Base-by-base conservation (phyloP, 2,113 vertebrate genomes). In the Electrona antarctica region DNA sequence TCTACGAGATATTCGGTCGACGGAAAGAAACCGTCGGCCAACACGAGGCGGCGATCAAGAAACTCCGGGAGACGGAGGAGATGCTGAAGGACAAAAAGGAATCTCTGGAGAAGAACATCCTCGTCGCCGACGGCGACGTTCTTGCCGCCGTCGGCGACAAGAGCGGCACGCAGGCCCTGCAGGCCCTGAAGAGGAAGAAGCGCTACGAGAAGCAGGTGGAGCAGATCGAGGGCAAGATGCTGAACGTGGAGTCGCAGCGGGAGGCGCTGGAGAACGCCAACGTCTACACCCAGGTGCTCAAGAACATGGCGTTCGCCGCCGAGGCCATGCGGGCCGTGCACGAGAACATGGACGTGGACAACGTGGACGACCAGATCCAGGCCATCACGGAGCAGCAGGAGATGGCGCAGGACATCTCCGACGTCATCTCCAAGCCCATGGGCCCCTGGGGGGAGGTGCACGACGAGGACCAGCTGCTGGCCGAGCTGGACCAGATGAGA, bases 331-430 rank as follows among this genome's bases (percentile, higher is more conserved):
- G 98, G 82, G 94, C 96, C 3, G 97, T 97, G 12, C 97, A 99
- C 4, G 96, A 98, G 87, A 97, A 99, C 94, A 97, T 99, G 97
- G 97, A 99, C 91, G 97, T 99, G 46, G 96, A 98, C 83, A 97
- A 99, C 91, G 98, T 99, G 74, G 98, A 99, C 71, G 98, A 99
- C 81, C 93, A 99, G 82, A 99, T 99, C 96, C 96, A 98, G 86
- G 97, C 98, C 86, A 99, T 99, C 83, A 97, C 96, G 61, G 98
- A 99, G 74, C 97, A 99, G 89, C 97, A 98, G 71, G 98, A 98
- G 83, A 90, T 98, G 86, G 97, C 98, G 33, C 96, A 98, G 76
- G 98, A 99, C 87, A 98, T 99, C 85, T 99, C 98, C 0, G 96
- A 98, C 50, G 95, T 96, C 84, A 98, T 99, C 86, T 99, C 98